Percentiles rank a stretch among this genome's conserved stretches.
These are phyloP conservation scores for Cardiocondyla obscurior DNA, from an alignment of 1,140 invertebrate genomes.

Conservation along the genomic window DNA sequence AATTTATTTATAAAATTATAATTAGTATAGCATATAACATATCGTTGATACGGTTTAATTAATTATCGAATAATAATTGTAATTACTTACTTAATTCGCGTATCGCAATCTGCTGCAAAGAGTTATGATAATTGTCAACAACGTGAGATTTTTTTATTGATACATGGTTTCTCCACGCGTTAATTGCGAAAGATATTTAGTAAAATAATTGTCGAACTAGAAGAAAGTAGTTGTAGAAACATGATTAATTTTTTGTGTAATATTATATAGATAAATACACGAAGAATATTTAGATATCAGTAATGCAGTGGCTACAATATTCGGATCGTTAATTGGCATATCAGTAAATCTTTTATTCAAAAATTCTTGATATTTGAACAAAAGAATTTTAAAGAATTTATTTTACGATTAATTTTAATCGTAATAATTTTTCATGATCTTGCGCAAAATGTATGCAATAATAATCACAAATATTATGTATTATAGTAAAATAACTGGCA, in stretches of 20 bases:
- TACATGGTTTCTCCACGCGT: neutral
- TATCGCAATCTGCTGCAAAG: neutral
- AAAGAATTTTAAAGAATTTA: constrained; percentile 53
- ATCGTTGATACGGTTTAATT: constrained; percentile 11
- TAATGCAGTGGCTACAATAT: constrained; percentile 15
- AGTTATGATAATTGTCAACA: neutral
- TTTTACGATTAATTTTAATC: constrained; percentile 15
- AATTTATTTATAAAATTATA: constrained; percentile 20
- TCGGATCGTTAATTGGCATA: constrained; percentile 29
- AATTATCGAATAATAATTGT: neutral
- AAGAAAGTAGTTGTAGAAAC: neutral
- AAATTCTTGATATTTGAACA: constrained; percentile 50
- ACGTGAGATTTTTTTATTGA: neutral
- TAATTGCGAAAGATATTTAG: neutral
- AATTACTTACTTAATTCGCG: neutral
- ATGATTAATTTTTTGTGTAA: neutral
- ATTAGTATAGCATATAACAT: neutral
- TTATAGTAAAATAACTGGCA: neutral
- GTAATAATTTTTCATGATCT: neutral
- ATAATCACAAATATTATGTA: neutral
- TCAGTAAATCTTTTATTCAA: constrained; percentile 1
- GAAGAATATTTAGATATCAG: constrained; percentile 3
- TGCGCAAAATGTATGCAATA: neutral
- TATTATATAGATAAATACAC: constrained; percentile 24
- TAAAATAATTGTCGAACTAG: neutral